These are phyloP conservation scores for Malurus splendens DNA, from an alignment of 2,797 vertebrate genomes.

Conservation along the genomic window DNA sequence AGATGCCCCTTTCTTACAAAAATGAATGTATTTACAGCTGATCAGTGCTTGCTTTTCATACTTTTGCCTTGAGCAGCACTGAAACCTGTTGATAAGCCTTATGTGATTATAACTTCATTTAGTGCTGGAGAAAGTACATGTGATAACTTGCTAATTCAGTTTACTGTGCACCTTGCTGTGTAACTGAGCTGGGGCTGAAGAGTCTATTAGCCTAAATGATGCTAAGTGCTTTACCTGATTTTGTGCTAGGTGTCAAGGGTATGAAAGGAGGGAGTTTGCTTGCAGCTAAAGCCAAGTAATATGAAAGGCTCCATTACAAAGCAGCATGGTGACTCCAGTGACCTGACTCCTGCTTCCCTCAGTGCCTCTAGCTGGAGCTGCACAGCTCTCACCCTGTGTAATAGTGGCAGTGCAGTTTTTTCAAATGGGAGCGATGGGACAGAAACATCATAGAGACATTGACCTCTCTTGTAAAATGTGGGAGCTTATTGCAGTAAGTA, in stretches of 20 bases:
- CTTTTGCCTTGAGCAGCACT: background rate
- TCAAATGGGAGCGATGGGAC: background rate
- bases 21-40: background rate
- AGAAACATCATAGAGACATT: background rate
- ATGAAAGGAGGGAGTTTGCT: background rate
- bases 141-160: background rate
- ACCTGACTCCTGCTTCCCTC: background rate
- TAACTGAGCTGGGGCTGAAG: background rate
- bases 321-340: background rate
- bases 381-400: background rate
- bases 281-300: background rate
- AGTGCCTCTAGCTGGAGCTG: background rate
- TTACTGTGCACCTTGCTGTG: background rate
- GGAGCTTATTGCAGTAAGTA: background rate
- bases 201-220: background rate
- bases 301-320: background rate
- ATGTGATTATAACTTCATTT: background rate
- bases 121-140: background rate
- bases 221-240: background rate
- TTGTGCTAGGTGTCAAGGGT: background rate
- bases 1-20: background rate
- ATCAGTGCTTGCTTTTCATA: background rate
- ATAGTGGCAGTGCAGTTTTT: background rate
- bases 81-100: background rate
- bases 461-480: background rate